Evolutionary conservation across 2,113 vertebrate species (phyloP), one percentile per base, ranked within the genome.

Genomic region (Misgurnus mizolepis): DNA sequence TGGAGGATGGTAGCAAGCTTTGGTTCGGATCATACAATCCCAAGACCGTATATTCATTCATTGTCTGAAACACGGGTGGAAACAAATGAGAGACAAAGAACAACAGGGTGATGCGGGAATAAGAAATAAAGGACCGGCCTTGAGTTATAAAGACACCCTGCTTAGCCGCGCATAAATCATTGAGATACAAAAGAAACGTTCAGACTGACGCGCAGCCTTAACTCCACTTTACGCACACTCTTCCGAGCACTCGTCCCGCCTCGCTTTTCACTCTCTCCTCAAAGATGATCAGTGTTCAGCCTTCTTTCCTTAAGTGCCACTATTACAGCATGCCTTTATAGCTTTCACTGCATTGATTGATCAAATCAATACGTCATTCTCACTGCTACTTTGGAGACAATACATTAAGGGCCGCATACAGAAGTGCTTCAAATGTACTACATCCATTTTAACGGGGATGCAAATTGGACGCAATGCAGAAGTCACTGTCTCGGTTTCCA

Each of bases 271-370:
- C 22, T 82, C 61, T 85, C 89, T 85, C 83, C 84, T 70, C 81
- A 41, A 86, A 67, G 74, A 79, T 70, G 84, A 82, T 74, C 49
- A 67, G 67, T 64, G 43, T 45, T 83, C 84, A 73, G 84, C 80
- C 82, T 82, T 87, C 83, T 83, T 86, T 87, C 83, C 86, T 91
- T 91, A 92, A 93, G 92, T 92, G 90, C 84, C 84, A 41, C 88
- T 90, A 90, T 91, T 90, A 92, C 83, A 88, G 91, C 87, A 86
- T 88, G 89, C 92, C 90, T 89, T 92, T 89, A 89, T 83, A 82
- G 89, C 90, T 89, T 90, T 90, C 89, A 87, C 83, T 81, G 81
- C 89, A 94, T 93, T 91, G 91, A 93, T 91, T 91, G 87, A 88
- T 88, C 82, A 85, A 87, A 94, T 93, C 92, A 89, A 92, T 93